Percentiles rank a stretch among this genome's conserved stretches.
phyloP scores from a whole-genome alignment of 2,888 invertebrate genomes.

The Nemotelus nigrinus region DNA sequence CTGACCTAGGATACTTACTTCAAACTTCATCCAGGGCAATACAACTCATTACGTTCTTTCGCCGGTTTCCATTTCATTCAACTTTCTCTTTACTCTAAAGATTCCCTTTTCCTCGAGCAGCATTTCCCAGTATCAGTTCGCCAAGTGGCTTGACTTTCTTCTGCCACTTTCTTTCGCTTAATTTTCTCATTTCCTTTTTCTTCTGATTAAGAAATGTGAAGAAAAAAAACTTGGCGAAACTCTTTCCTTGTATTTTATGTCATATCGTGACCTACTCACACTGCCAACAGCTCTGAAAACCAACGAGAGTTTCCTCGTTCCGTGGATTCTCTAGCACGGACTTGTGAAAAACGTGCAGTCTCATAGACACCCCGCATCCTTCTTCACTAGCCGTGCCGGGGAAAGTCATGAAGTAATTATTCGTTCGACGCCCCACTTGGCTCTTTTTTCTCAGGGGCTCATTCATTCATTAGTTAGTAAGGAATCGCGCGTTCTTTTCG shows the following conservation, averaged over 20 bases:
- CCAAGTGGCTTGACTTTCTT: conserved; percentile 15
- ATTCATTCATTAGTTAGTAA: conserved; percentile 50
- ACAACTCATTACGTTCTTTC: conserved; percentile 40
- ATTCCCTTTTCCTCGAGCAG: conserved; percentile 41
- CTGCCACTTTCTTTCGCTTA: conserved; percentile 46
- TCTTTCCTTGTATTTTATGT: conserved; percentile 47
- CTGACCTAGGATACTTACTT: conserved; percentile 49
- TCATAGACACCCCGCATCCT: neutral
- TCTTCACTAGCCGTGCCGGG: neutral
- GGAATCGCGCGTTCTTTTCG: conserved; percentile 45
- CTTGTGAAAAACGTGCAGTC: too few relatives aligned
- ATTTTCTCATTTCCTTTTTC: conserved; percentile 50
- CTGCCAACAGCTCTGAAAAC: conserved; percentile 17
- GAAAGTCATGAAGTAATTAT: conserved; percentile 49
- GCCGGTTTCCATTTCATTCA: conserved; percentile 51
- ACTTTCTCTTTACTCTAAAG: conserved; percentile 42
- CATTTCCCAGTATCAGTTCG: conserved; percentile 16
- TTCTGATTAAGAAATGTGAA: conserved; percentile 46
- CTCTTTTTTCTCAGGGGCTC: conserved; percentile 42
- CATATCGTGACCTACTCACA: conserved; percentile 46
- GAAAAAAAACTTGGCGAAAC: conserved; percentile 44
- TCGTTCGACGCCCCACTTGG: conserved; percentile 49
- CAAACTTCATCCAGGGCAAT: conserved; percentile 32
- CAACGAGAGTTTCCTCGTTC: conserved; percentile 43
- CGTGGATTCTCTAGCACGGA: too few relatives aligned